A percentile compares a stretch with the other conserved stretches of the same genome.
Evolutionary conservation across 1,140 invertebrate species (phyloP).

Genomic region (Caerostris darwini): DNA sequence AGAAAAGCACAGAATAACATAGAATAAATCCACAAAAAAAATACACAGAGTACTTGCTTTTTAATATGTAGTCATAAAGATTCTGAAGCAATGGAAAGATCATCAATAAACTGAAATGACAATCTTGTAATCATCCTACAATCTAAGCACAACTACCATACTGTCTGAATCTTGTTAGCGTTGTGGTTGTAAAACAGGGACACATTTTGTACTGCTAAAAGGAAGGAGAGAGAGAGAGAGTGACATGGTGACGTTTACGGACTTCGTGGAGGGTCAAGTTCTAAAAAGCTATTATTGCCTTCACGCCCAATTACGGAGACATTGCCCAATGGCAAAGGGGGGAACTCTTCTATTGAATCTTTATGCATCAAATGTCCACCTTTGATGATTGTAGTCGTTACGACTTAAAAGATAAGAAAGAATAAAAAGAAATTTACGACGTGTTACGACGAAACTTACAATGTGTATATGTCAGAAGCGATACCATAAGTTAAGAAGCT

Average conservation of each 20-base stretch:
- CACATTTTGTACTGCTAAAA: neutral
- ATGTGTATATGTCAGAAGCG: no score
- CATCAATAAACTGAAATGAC: neutral
- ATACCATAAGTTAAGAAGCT: no score
- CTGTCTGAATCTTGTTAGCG: neutral
- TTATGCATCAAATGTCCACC: neutral
- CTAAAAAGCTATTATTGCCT: neutral
- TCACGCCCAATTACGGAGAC: neutral
- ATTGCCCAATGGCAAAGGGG: neutral
- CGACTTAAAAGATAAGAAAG: no score
- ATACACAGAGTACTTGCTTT: no score
- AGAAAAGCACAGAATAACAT: neutral
- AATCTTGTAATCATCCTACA: neutral
- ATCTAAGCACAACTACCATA: neutral
- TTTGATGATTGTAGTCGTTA: no score
- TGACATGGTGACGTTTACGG: neutral
- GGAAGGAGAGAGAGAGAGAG: neutral
- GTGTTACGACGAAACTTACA: no score
- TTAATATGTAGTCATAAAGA: neutral
- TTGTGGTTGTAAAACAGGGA: neutral
- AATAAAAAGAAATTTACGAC: no score
- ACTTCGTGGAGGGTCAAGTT: neutral
- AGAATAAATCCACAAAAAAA: no score
- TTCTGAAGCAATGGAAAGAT: neutral
- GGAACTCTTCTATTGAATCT: neutral